Evolutionary conservation across 2,797 vertebrate species (phyloP).

Genomic region (Halcyon chelicuti): DNA sequence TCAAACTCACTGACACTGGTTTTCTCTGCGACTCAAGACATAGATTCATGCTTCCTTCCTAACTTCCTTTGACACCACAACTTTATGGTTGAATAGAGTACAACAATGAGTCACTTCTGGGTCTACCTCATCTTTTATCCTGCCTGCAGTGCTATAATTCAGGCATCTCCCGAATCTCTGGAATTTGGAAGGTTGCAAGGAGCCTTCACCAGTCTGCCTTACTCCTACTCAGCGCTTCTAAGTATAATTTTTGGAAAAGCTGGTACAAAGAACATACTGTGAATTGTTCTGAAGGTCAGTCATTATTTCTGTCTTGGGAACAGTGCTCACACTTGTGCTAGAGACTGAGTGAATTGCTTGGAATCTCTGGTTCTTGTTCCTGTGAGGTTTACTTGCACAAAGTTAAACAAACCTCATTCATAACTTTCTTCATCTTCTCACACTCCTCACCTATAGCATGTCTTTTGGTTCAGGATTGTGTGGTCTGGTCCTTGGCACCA

Average conservation of each 20-base stretch:
- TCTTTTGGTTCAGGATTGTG: neutral
- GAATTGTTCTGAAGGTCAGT: neutral
- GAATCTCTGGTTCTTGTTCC: neutral
- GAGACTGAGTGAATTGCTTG: neutral
- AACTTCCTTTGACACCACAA: neutral
- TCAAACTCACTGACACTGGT: neutral
- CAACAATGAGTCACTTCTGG: neutral
- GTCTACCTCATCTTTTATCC: neutral
- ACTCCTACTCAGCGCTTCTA: neutral
- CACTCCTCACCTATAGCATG: neutral
- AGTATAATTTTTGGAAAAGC: neutral
- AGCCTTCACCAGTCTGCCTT: neutral
- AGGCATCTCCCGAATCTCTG: neutral
- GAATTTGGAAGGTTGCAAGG: neutral
- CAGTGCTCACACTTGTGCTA: neutral
- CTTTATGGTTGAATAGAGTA: neutral
- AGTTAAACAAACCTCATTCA: neutral
- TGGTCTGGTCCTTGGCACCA: neutral
- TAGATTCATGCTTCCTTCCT: neutral
- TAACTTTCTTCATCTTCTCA: neutral
- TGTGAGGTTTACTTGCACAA: neutral
- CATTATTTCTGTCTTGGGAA: neutral
- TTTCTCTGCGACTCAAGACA: neutral
- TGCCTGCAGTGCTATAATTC: neutral
- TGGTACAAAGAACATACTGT: neutral